Base-by-base conservation (phyloP, 2,797 vertebrate species). In the Leptoclinus maculatus region DNA sequence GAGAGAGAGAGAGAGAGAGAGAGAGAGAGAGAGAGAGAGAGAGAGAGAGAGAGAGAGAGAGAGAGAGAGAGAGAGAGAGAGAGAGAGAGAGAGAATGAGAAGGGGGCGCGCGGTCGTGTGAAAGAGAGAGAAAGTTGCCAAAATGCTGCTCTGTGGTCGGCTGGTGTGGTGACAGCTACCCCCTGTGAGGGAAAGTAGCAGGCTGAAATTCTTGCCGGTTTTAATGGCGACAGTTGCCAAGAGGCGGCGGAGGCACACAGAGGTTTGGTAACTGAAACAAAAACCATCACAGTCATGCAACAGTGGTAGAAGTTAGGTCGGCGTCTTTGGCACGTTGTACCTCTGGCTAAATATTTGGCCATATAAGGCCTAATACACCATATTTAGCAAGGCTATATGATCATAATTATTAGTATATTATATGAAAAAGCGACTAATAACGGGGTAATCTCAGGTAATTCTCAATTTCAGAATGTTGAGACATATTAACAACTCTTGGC, bases 141-240 rank as follows among this genome's bases (percentile, higher is more conserved):
- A 73, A 67, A 72, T 45, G 51, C 68, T 51, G 56, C 64, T 85
- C 81, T 82, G 76, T 87, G 64, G 67, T 68, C 62, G 4, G 80
- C 80, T 79, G 75, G 73, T 90, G 82, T 51, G 85, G 83, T 89
- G 91, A 93, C 91, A 89, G 82, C 72, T 58, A 67, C 87, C 76
- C 80, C 83, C 86, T 49, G 76, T 56, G 82, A 82, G 72, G 66
- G 80, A 74, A 74, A 82, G 76, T 23, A 67, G 70, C 66, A 74
- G 83, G 76, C 74, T 73, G 74, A 62, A 49, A 75, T 84, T 82
- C 74, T 82, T 67, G 39, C 85, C 29, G 80, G 79, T 72, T 87
- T 90, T 87, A 86, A 85, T 80, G 79, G 83, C 66, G 64, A 67
- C 77, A 36, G 49, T 80, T 82, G 85, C 85, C 76, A 43, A 39